Conservation (phyloP, 1,140 invertebrate genomes). For the Eupeodes corollae region DNA sequence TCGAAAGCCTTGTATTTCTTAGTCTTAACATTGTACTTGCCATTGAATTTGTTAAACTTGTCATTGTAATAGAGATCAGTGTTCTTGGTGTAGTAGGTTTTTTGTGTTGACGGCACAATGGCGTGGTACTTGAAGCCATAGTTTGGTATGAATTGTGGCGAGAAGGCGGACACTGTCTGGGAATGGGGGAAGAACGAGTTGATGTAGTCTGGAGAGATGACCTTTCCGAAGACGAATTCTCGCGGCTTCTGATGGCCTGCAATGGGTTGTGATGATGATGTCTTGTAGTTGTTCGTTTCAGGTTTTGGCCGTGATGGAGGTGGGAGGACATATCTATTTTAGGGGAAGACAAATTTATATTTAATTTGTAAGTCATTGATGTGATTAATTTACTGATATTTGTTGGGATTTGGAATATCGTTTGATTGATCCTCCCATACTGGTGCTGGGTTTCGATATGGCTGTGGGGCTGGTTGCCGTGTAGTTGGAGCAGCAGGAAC, state of each 20-base stretch:
- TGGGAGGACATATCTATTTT: slow-evolving; percentile 28
- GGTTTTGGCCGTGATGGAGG: slow-evolving; percentile 29
- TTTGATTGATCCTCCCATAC: slow-evolving; percentile 46
- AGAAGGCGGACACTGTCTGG: slow-evolving; percentile 16
- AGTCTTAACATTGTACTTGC: slow-evolving; percentile 35
- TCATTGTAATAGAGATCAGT: slow-evolving; percentile 2
- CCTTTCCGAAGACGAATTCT: neutral
- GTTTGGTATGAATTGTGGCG: slow-evolving; percentile 31
- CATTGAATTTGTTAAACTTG: slow-evolving; percentile 25
- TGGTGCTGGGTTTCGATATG: slow-evolving; percentile 42
- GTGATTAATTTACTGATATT: slow-evolving; percentile 41
- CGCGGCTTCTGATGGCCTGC: slow-evolving; percentile 11
- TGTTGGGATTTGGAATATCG: slow-evolving; percentile 46
- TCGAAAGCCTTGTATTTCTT: slow-evolving; percentile 37
- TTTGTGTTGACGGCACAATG: slow-evolving; percentile 11
- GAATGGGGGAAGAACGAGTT: slow-evolving; percentile 5
- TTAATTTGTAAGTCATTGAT: neutral
- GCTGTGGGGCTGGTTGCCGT: slow-evolving; percentile 34
- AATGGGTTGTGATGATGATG: neutral
- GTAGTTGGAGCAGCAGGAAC: slow-evolving; percentile 41
- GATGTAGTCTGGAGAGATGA: neutral
- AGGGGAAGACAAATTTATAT: neutral
- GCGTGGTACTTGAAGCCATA: slow-evolving; percentile 32
- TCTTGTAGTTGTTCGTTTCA: slow-evolving; percentile 3
- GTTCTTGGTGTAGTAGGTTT: slow-evolving; percentile 2